Evolutionary conservation across 2,113 vertebrate species (phyloP).

Genomic region (Mobula birostris): DNA sequence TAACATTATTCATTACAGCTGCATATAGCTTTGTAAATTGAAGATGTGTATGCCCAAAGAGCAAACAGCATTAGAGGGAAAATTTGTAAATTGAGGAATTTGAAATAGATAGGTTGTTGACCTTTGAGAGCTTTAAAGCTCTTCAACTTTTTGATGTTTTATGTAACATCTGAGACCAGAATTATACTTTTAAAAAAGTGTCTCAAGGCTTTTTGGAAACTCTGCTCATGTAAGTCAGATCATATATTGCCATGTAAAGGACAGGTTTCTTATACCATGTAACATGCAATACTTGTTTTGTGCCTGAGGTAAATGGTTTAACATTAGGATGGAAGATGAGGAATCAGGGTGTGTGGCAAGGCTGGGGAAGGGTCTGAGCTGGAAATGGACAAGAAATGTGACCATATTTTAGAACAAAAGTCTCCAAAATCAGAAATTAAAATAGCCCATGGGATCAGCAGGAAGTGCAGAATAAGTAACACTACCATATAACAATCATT

Average conservation of each 20-base stretch:
- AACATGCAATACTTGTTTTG: background rate
- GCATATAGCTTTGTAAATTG: too few relatives aligned
- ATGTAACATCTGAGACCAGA: background rate
- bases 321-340: background rate
- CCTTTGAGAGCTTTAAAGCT: background rate
- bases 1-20: too few relatives aligned
- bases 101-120: background rate
- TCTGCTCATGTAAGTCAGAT: background rate
- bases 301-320: background rate
- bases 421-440: background rate
- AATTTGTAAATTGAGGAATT: too few relatives aligned
- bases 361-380: background rate
- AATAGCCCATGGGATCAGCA: background rate
- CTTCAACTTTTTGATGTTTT: slow-evolving; percentile 4
- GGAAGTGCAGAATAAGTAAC: background rate
- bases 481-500: background rate
- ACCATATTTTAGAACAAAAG: background rate
- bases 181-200: background rate
- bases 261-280: background rate
- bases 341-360: background rate
- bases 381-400: background rate
- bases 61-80: too few relatives aligned
- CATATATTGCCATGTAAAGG: background rate
- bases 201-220: background rate
- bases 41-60: too few relatives aligned